Percentiles rank a stretch among this genome's conserved stretches.
These are phyloP conservation scores for Pteruthius melanotis DNA, from an alignment of 2,113 vertebrate species.

Conservation along the genomic window DNA sequence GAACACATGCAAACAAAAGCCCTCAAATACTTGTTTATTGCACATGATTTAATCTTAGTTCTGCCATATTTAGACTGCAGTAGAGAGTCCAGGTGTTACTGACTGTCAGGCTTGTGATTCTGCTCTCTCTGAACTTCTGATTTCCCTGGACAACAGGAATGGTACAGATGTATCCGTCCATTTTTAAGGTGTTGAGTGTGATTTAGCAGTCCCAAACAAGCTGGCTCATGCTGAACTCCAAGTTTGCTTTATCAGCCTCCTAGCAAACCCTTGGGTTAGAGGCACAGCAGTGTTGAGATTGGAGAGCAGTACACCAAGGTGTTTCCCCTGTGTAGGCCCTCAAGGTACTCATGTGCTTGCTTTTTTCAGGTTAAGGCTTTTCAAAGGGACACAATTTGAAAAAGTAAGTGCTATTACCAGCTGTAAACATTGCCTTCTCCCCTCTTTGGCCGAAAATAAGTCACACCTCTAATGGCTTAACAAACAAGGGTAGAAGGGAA, in stretches of 20 bases:
- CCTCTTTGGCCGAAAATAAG: not conserved
- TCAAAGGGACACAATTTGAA: not conserved
- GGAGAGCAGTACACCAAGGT: fast-evolving
- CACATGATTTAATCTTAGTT: not conserved
- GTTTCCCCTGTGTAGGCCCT: not conserved
- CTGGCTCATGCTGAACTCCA: not conserved
- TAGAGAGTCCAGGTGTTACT: not conserved
- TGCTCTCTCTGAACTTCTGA: not conserved
- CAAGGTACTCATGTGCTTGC: not conserved
- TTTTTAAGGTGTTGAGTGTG: not conserved
- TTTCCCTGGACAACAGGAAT: not conserved
- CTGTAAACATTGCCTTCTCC: not conserved
- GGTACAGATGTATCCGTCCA: not conserved
- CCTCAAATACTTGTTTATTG: not conserved
- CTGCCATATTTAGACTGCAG: not conserved
- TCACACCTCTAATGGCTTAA: not conserved
- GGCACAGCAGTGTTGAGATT: not conserved
- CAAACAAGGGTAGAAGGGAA: constrained; percentile 31
- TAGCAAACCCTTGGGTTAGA: not conserved
- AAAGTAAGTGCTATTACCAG: not conserved
- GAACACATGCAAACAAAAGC: not conserved
- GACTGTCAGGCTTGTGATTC: not conserved
- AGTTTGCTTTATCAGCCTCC: not conserved
- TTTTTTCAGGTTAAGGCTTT: not conserved
- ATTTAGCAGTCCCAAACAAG: not conserved